A percentile compares a stretch with the other conserved stretches of the same genome.
Evolutionary conservation across 2,113 vertebrate species (phyloP).

Genomic region (Scolopax mira): DNA sequence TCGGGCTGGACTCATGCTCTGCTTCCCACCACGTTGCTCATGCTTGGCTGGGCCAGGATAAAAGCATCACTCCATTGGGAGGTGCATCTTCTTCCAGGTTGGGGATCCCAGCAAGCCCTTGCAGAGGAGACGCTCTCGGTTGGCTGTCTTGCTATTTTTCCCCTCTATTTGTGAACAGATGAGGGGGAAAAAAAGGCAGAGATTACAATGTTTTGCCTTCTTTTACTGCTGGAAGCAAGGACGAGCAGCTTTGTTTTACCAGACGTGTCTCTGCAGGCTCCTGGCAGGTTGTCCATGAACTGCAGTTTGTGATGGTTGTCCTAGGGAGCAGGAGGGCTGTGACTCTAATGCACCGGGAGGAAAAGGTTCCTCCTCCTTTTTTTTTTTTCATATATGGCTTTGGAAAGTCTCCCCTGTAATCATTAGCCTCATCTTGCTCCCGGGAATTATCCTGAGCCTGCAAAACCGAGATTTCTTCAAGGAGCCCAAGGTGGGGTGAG

Average conservation of each 20-base stretch:
- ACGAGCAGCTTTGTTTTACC: background rate
- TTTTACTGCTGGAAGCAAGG: background rate
- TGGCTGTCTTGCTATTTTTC: background rate
- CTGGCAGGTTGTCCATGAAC: background rate
- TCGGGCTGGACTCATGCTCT: background rate
- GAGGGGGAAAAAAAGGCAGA: background rate
- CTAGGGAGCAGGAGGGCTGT: background rate
- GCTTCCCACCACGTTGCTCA: background rate
- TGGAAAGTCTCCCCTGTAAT: background rate
- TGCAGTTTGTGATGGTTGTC: rapidly evolving
- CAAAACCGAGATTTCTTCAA: background rate
- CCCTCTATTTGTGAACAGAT: background rate
- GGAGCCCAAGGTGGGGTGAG: background rate
- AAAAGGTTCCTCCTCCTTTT: background rate
- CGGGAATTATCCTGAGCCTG: background rate
- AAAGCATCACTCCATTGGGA: background rate
- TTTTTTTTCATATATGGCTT: background rate
- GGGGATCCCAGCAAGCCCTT: background rate
- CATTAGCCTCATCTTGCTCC: background rate
- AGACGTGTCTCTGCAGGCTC: background rate
- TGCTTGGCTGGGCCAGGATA: background rate
- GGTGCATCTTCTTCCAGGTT: background rate
- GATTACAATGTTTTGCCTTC: background rate
- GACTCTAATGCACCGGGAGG: rapidly evolving
- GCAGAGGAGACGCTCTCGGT: background rate